Base-by-base conservation (phyloP, 2,113 vertebrate species). In the Antennarius striatus region DNA sequence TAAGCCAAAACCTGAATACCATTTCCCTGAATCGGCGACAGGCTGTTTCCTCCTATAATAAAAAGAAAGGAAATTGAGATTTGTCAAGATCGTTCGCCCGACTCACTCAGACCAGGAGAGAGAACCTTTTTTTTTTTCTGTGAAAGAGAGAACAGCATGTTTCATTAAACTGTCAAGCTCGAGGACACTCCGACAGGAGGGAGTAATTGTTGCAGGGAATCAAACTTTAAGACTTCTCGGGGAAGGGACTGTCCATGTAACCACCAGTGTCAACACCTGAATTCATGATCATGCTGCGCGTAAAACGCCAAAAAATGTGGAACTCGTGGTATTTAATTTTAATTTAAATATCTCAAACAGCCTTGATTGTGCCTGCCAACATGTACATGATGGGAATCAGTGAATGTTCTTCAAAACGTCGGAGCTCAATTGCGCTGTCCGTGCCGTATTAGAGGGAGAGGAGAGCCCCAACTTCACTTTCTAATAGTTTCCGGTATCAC, bases 1-100 rank as follows among this genome's bases (percentile, higher is more conserved):
- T 90, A 83, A 89, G 82, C 53, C 3, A 11, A 49, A 2, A 58
- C 29, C 46, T 30, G 40, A 46, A 48, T n/a, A 10, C 42, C 7
- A 9, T 12, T 12, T 43, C 42, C 39, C 10, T 40, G 39, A 7
- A 1, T 10, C 1, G 22, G 22, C 22, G 22, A 22, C 2, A 22
- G 22, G 22, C 22, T 36, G 32, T 36, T 36, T 36, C 32, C 32
- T 36, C 32, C 7, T 7, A 36, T 4, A 36, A 36, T 36, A 36
- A 36, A 36, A 36, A 4, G 32, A 22, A 22, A 36, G 32, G 32
- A 15, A 57, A 16, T 62, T 43, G 9, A 40, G 43, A 48, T 59
- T 43, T 46, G 50, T 57, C 16, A 16, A 30, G 30, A 40, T 32
- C 43, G 36, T 71, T 71, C 15, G 45, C 46, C 30, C 6, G 15